Conservation (phyloP, 2,797 vertebrate species). For the Peromyscus attwateri region DNA sequence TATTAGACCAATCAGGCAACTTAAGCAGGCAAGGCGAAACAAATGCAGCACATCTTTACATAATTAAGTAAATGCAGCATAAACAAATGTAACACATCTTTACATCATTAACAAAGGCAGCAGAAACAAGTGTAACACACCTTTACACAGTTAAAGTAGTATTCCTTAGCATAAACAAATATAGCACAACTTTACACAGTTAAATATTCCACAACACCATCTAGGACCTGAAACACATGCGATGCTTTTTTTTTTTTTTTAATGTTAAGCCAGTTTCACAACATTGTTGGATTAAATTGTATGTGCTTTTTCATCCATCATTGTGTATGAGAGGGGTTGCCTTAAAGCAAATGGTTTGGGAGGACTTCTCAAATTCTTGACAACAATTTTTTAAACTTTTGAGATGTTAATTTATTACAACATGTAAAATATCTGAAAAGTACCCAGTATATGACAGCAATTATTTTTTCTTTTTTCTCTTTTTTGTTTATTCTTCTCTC, state of each 20-base stretch:
- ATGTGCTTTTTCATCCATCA: background rate
- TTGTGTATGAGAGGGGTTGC: background rate
- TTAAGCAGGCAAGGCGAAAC: background rate
- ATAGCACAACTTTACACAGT: background rate
- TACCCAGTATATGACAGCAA: background rate
- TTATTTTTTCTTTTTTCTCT: background rate
- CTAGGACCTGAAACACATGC: background rate
- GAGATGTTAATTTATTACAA: background rate
- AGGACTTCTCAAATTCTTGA: background rate
- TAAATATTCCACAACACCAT: background rate
- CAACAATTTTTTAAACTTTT: background rate
- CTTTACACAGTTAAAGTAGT: no score
- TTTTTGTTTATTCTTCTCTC: background rate
- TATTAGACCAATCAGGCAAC: background rate
- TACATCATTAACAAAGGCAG: background rate
- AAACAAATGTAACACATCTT: background rate
- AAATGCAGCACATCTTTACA: background rate
- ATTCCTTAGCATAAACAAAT: no score
- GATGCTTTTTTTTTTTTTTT: background rate
- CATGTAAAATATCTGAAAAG: background rate
- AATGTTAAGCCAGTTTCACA: slow-evolving; percentile 2
- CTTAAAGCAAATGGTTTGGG: background rate
- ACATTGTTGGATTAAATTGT: background rate
- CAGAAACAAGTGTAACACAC: no score
- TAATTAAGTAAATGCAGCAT: background rate